phyloP scores from a whole-genome alignment of 2,113 vertebrate species.

The Gasterosteus nipponicus region DNA sequence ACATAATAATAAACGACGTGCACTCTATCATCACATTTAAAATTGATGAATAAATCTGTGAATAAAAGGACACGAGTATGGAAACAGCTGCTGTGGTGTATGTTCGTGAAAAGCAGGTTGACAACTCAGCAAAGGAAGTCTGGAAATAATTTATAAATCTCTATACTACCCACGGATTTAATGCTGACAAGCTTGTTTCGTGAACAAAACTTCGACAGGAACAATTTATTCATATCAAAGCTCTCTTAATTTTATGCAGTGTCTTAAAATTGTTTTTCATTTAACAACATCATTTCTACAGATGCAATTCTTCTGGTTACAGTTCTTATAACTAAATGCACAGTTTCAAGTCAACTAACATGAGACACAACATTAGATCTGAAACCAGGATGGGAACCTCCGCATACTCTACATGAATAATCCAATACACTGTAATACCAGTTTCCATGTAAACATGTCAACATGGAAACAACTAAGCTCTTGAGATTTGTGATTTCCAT shows the following conservation, averaged over 20 bases:
- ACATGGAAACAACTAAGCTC: background rate
- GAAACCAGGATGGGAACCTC: background rate
- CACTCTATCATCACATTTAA: slow-evolving; percentile 9
- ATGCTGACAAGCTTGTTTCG: slow-evolving; percentile 32
- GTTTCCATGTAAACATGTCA: background rate
- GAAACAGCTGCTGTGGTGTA: background rate
- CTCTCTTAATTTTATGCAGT: slow-evolving; percentile 8
- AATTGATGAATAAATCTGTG: slow-evolving; percentile 28
- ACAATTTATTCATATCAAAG: slow-evolving; percentile 6
- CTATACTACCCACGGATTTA: slow-evolving; percentile 9
- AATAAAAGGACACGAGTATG: background rate
- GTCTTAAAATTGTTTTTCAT: background rate
- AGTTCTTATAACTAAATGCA: slow-evolving; percentile 4
- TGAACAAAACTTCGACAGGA: slow-evolving; percentile 1
- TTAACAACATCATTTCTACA: slow-evolving; percentile 5
- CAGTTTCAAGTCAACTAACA: background rate
- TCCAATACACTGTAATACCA: background rate
- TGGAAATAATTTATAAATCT: slow-evolving; percentile 2
- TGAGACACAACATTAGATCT: background rate
- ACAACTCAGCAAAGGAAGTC: background rate
- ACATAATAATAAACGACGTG: slow-evolving; percentile 11
- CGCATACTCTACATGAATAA: background rate
- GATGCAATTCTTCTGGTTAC: background rate
- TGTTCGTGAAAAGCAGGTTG: background rate
- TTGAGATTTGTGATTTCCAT: too few relatives aligned